These are phyloP conservation scores for Clarias macrocephalus DNA, from an alignment of 2,113 vertebrate genomes.

Conservation along the genomic window DNA sequence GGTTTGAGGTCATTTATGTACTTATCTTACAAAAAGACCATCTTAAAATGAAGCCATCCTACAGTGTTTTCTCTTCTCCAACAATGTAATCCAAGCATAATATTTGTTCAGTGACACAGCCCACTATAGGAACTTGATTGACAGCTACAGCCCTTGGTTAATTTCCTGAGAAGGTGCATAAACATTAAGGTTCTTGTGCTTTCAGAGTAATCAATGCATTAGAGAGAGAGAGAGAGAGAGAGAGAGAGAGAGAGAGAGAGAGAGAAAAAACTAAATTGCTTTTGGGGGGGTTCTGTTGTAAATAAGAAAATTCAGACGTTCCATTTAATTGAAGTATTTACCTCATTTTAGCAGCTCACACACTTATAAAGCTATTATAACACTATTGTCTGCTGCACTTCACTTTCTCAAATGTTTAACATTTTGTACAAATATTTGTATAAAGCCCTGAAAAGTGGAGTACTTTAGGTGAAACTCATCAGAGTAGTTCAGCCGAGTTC, in stretches of 20 bases:
- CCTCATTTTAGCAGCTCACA: neutral
- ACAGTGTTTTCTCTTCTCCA: conserved; percentile 61
- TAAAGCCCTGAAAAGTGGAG: conserved; percentile 23
- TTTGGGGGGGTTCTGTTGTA: conserved; percentile 63
- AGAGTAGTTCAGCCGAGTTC: conserved; percentile 67
- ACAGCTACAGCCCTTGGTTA: conserved; percentile 45
- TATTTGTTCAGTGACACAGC: conserved; percentile 47
- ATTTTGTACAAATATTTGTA: conserved; percentile 25
- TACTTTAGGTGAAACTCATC: conserved; percentile 45
- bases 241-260: too few species aligned
- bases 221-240: conserved; percentile 66
- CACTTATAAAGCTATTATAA: conserved; percentile 21
- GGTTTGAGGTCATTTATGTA: conserved; percentile 22
- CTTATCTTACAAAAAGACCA: conserved; percentile 25
- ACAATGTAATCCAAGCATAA: conserved; percentile 63
- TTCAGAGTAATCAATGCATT: conserved; percentile 59
- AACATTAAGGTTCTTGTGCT: conserved; percentile 27
- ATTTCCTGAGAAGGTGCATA: conserved; percentile 46
- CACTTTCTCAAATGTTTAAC: conserved; percentile 22
- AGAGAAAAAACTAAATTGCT: conserved; percentile 63
- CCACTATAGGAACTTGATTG: conserved; percentile 36
- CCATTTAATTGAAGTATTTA: neutral
- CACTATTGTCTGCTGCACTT: conserved; percentile 10
- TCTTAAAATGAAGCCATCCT: conserved; percentile 61
- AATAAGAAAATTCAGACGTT: conserved; percentile 61